Percentiles rank a stretch among this genome's conserved stretches.
Conservation (phyloP, 2,888 invertebrate genomes). For the Allolobophora icterica region DNA sequence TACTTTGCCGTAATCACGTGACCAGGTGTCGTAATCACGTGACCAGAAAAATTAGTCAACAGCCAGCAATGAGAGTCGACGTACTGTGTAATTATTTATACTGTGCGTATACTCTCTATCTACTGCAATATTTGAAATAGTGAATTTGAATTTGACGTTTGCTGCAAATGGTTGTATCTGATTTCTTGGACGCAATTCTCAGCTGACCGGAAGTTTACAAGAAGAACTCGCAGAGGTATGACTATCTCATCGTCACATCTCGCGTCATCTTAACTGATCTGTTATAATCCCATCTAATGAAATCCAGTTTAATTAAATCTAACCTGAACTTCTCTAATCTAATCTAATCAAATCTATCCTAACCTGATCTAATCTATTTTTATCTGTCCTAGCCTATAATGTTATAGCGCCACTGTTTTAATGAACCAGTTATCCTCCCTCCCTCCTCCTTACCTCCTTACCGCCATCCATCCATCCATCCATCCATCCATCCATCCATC, state of each 20-base stretch:
- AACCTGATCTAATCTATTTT: too few species aligned
- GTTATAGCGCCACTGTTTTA: neutral
- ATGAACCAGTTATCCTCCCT: neutral
- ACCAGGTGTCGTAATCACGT: too few species aligned
- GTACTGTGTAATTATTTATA: too few species aligned
- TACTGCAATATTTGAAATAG: neutral
- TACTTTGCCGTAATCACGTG: too few species aligned
- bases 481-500: neutral
- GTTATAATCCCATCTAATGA: neutral
- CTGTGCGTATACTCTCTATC: too few species aligned
- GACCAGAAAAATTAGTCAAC: too few species aligned
- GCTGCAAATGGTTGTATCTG: neutral
- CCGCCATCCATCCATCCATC: neutral
- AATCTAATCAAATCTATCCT: too few species aligned
- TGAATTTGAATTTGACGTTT: neutral
- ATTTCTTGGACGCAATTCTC: conserved; percentile 18
- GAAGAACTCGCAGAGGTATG: conserved; percentile 1
- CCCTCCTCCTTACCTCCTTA: neutral
- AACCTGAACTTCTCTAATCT: too few species aligned
- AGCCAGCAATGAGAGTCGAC: too few species aligned
- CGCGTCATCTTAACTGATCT: neutral
- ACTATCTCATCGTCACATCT: neutral
- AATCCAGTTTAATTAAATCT: too few species aligned
- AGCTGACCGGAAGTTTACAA: neutral
- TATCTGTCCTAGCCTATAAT: too few species aligned